These are phyloP conservation scores for Hydractinia echinata DNA, from an alignment of 30 jellyfish, hydroid and myxozoan species.

Conservation along the genomic window DNA sequence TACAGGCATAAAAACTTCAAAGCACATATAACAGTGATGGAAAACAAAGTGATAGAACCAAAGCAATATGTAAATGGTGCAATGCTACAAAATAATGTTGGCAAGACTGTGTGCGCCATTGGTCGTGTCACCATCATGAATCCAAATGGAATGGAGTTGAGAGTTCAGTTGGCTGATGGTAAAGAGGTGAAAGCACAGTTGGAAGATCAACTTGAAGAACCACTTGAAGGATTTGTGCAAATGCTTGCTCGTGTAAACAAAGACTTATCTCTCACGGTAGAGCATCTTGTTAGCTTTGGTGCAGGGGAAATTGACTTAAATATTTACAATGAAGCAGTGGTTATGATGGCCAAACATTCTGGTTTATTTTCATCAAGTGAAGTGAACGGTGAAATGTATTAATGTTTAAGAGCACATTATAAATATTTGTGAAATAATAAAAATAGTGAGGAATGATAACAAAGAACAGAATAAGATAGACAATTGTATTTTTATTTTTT, in stretches of 20 bases:
- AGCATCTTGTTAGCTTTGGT: conserved; percentile 42
- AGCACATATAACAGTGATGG: no score
- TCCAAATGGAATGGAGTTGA: conserved; percentile 28
- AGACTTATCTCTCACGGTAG: conserved; percentile 15
- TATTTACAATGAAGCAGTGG: conserved; percentile 13
- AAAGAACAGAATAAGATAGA: background rate
- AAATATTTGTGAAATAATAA: no score
- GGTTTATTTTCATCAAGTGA: conserved; percentile 30
- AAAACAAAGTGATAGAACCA: conserved; percentile 1
- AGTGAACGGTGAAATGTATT: background rate
- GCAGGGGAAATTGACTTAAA: conserved; percentile 42
- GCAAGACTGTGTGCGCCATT: conserved; percentile 35
- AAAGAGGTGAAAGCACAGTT: conserved; percentile 25
- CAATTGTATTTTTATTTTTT: background rate
- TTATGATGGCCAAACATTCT: conserved; percentile 10
- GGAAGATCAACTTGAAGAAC: conserved; percentile 42
- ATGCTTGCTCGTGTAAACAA: conserved; percentile 39
- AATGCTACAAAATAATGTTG: conserved; percentile 30
- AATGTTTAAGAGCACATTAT: background rate
- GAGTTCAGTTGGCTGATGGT: conserved; percentile 25
- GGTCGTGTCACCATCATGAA: conserved; percentile 25
- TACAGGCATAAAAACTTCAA: no score
- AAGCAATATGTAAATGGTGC: conserved; percentile 33
- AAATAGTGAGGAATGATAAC: no score
- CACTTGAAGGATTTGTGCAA: conserved; percentile 32